Percentiles rank a stretch among this genome's conserved stretches.
phyloP scores from a whole-genome alignment of 1,140 invertebrate species.

The Ceratina japonica region DNA sequence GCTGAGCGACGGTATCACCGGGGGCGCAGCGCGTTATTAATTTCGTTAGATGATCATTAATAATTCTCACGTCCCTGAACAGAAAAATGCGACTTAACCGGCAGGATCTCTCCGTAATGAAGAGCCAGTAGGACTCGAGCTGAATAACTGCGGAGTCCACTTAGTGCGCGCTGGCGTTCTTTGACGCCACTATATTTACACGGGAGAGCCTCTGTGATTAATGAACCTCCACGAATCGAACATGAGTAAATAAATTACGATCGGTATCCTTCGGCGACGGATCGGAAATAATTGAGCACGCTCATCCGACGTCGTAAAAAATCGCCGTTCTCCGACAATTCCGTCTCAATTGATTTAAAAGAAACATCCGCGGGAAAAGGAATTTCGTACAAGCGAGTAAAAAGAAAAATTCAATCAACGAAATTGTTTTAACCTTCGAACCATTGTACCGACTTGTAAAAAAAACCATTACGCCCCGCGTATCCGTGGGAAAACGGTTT shows the following conservation, averaged over 20 bases:
- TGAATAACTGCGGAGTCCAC: neutral
- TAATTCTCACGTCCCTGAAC: constrained; percentile 46
- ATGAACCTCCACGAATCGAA: neutral
- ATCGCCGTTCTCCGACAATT: too few species aligned
- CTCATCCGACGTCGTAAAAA: too few species aligned
- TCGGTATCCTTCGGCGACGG: neutral
- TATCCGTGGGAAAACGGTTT: too few species aligned
- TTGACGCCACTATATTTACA: constrained; percentile 20
- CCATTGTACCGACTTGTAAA: too few species aligned
- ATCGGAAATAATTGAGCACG: too few species aligned
- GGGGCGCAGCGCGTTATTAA: constrained; percentile 57
- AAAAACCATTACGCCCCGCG: too few species aligned
- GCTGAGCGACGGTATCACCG: neutral
- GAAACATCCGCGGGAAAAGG: too few species aligned
- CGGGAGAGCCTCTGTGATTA: neutral
- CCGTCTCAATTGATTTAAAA: too few species aligned
- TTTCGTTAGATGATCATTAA: constrained; percentile 70
- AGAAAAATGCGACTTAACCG: constrained; percentile 38
- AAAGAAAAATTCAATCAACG: too few species aligned
- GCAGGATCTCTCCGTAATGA: constrained; percentile 14
- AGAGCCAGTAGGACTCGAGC: neutral
- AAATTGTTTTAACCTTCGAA: too few species aligned
- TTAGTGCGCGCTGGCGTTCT: neutral
- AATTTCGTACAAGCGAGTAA: too few species aligned
- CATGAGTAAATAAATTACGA: neutral